These are phyloP conservation scores for Cygnus atratus DNA, from an alignment of 2,113 vertebrate genomes.

Conservation along the genomic window DNA sequence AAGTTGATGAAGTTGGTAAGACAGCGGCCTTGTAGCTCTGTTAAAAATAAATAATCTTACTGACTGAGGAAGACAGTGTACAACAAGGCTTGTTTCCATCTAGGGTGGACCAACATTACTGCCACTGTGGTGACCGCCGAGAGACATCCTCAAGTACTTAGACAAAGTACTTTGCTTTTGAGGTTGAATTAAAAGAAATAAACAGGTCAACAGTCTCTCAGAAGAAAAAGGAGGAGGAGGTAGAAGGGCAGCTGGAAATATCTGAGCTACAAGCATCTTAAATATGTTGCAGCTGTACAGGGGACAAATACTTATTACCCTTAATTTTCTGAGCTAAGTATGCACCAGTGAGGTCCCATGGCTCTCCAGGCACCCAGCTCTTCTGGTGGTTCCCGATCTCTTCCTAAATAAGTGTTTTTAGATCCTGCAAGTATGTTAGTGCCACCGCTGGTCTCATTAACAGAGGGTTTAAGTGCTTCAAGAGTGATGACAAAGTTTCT, in stretches of 20 bases:
- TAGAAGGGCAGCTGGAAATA: neutral
- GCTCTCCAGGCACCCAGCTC: neutral
- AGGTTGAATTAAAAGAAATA: neutral
- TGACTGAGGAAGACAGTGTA: neutral
- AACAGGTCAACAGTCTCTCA: neutral
- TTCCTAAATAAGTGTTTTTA: neutral
- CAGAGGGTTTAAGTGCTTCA: neutral
- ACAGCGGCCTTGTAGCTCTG: neutral
- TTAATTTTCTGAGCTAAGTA: conserved; percentile 36
- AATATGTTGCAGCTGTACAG: neutral
- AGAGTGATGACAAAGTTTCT: neutral
- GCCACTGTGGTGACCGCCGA: neutral
- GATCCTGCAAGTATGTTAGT: neutral
- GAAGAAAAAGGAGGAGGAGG: neutral
- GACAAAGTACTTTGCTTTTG: neutral
- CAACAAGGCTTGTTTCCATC: neutral
- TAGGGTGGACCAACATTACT: neutral
- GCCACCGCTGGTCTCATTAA: neutral
- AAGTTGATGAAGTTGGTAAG: neutral
- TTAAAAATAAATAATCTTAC: neutral
- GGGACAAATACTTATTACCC: neutral
- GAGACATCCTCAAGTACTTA: neutral
- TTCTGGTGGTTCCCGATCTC: conserved; percentile 21
- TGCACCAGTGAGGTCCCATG: conserved; percentile 19
- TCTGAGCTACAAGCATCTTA: neutral